Evolutionary conservation across 2,888 invertebrate genomes (phyloP).

Genomic region (Eristalis tenax): DNA sequence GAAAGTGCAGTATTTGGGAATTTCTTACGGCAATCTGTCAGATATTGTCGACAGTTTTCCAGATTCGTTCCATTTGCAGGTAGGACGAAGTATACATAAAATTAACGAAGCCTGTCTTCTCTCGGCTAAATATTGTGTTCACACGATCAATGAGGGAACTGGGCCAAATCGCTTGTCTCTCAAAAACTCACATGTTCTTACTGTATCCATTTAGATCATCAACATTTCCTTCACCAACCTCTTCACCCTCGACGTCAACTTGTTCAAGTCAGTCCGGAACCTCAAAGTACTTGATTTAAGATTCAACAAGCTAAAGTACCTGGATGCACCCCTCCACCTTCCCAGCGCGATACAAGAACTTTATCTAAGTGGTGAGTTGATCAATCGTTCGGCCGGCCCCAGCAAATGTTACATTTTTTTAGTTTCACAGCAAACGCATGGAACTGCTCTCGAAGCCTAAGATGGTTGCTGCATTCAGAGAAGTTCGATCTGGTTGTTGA

Average conservation of each 20-base stretch:
- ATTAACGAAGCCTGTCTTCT: no score
- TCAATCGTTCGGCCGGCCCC: neutral
- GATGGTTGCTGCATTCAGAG: conserved; percentile 78
- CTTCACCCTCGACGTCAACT: conserved; percentile 76
- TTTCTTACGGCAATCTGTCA: conserved; percentile 78
- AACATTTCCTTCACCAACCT: conserved; percentile 81
- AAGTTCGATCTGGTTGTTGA: conserved; percentile 77
- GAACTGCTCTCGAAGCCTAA: conserved; percentile 80
- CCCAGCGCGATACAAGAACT: conserved; percentile 77
- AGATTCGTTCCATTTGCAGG: conserved; percentile 77
- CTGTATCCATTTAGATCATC: conserved; percentile 74
- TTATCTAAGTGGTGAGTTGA: conserved; percentile 77
- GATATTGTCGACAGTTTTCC: conserved; percentile 78
- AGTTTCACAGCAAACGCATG: conserved; percentile 78
- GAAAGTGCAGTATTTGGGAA: conserved; percentile 76
- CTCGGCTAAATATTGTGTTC: no score
- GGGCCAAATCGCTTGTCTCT: no score
- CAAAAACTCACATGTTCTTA: no score
- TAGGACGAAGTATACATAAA: conserved; percentile 24
- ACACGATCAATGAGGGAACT: no score
- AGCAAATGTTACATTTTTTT: conserved; percentile 55
- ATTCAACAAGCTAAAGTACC: conserved; percentile 79
- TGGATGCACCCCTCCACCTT: conserved; percentile 78
- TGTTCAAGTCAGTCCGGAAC: conserved; percentile 77
- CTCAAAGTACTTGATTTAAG: conserved; percentile 79